Evolutionary conservation across 1,140 invertebrate genomes (phyloP).

Genomic region (Episyrphus balteatus): DNA sequence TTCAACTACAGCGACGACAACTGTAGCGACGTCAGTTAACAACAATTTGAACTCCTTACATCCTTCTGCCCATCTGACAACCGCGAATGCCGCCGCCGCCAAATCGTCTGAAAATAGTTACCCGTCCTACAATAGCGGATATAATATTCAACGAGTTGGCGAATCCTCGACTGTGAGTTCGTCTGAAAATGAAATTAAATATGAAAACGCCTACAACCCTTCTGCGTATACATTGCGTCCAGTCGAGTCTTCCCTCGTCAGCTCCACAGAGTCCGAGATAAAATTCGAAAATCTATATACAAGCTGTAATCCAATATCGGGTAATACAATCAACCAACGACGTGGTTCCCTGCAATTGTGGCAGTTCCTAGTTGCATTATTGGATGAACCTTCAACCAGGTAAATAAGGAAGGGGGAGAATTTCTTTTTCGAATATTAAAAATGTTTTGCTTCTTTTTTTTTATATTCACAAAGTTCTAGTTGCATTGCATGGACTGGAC

Average conservation of each 20-base stretch:
- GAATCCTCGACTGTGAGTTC: slow-evolving; percentile 4
- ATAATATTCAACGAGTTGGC: background rate
- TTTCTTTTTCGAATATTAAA: background rate
- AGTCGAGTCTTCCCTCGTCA: slow-evolving; percentile 17
- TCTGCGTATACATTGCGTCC: slow-evolving; percentile 28
- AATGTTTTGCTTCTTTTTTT: background rate
- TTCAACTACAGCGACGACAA: slow-evolving; percentile 18
- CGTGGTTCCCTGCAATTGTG: slow-evolving; percentile 83
- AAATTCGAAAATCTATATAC: slow-evolving; percentile 26
- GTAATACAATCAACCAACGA: slow-evolving; percentile 37
- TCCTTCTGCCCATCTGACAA: too few species aligned
- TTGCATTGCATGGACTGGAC: slow-evolving; percentile 90
- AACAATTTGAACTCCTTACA: too few species aligned
- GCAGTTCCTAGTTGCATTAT: slow-evolving; percentile 84
- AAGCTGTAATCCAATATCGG: slow-evolving; percentile 26
- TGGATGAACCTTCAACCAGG: slow-evolving; percentile 64
- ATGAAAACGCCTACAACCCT: slow-evolving; percentile 29
- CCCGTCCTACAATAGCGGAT: too few species aligned
- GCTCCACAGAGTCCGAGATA: slow-evolving; percentile 25
- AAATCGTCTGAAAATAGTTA: slow-evolving; percentile 1
- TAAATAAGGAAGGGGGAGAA: too few species aligned
- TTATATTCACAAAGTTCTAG: slow-evolving; percentile 48
- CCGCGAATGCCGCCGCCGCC: background rate
- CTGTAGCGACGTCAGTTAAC: too few species aligned
- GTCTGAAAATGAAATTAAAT: slow-evolving; percentile 23